phyloP scores from a whole-genome alignment of 2,888 invertebrate genomes.

The Aporophyla lueneburgensis region DNA sequence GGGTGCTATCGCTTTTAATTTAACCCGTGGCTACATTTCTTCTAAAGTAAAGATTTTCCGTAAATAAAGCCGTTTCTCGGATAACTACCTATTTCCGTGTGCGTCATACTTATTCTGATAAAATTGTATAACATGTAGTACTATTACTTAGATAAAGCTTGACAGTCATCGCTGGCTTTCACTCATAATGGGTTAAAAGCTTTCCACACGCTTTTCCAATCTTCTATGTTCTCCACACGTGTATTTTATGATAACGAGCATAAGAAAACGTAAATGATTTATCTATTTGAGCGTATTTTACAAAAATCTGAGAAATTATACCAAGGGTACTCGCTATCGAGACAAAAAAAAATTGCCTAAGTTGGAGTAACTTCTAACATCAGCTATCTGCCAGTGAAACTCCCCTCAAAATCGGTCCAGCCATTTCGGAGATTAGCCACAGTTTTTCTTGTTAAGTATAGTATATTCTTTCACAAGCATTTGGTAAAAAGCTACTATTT shows the following conservation, averaged over 20 bases:
- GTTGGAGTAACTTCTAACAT: too few species aligned
- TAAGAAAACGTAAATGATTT: neutral
- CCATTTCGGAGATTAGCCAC: too few species aligned
- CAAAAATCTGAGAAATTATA: too few species aligned
- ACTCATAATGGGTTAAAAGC: neutral
- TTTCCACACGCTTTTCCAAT: neutral
- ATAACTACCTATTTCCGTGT: slow-evolving; percentile 6
- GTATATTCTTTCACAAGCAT: too few species aligned
- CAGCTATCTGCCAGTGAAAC: too few species aligned
- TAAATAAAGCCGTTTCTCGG: neutral
- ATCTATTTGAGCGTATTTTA: too few species aligned
- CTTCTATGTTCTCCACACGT: neutral
- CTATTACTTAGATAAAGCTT: slow-evolving; percentile 16
- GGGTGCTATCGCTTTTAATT: neutral
- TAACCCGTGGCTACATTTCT: neutral
- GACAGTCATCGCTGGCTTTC: neutral
- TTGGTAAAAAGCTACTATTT: too few species aligned
- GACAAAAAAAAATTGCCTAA: too few species aligned
- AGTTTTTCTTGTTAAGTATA: too few species aligned
- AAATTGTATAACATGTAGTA: neutral
- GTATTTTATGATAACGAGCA: neutral
- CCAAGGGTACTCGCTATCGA: too few species aligned
- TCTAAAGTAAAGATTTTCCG: neutral
- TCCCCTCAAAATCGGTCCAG: too few species aligned
- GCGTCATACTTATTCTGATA: slow-evolving; percentile 16